Percentiles rank a stretch among this genome's conserved stretches.
These are phyloP conservation scores for Bombus waltoni DNA, from an alignment of 1,140 invertebrate species.

Conservation along the genomic window DNA sequence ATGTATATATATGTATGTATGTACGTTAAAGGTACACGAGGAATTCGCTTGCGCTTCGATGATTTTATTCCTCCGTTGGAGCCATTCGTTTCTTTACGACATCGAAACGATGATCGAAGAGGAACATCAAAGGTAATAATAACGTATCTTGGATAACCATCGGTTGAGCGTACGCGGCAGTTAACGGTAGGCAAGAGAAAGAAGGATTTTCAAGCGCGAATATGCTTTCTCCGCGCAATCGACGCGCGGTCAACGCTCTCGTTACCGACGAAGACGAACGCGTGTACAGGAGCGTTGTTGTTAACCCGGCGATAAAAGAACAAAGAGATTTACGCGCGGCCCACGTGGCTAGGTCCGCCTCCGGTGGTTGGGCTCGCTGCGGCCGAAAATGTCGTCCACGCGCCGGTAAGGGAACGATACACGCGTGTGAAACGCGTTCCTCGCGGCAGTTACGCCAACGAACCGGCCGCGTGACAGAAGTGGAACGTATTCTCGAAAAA, in stretches of 20 bases:
- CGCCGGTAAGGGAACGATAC: neutral
- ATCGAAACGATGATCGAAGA: constrained; percentile 36
- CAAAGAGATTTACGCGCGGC: constrained; percentile 23
- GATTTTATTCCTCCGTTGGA: neutral
- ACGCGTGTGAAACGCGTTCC: neutral
- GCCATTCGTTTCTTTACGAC: constrained; percentile 19
- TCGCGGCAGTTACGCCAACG: no score
- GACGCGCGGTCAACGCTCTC: constrained; percentile 22
- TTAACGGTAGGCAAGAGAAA: constrained; percentile 42
- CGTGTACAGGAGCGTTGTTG: neutral
- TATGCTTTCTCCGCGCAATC: constrained; percentile 57
- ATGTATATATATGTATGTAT: no score
- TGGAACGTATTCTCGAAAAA: neutral
- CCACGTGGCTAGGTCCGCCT: constrained; percentile 12
- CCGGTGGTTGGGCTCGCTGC: neutral
- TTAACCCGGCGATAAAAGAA: constrained; percentile 33
- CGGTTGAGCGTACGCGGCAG: constrained; percentile 18
- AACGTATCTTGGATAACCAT: constrained; percentile 14
- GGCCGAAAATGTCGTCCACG: neutral
- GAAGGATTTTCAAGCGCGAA: constrained; percentile 46
- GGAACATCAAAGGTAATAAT: neutral
- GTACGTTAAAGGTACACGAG: neutral
- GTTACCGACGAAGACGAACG: constrained; percentile 19
- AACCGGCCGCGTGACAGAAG: neutral
- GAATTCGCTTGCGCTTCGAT: neutral